phyloP scores from a whole-genome alignment of 1,140 invertebrate genomes.

The Lordiphosa stackelbergi region DNA sequence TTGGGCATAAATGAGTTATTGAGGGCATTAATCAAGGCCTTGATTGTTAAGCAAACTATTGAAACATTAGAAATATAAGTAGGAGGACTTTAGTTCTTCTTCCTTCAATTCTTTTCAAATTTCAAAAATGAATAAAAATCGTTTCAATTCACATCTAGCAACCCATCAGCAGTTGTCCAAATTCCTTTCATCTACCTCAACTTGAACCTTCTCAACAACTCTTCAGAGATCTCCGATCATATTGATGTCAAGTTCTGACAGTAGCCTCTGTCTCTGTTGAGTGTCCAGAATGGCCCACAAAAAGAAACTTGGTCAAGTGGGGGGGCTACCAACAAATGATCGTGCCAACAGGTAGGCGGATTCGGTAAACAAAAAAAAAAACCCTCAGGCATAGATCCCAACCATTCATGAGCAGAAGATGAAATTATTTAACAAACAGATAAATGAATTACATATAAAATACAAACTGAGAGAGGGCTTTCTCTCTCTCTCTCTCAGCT shows the following conservation, averaged over 20 bases:
- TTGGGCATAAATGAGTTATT: too few relatives aligned
- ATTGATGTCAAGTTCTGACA: slow-evolving; percentile 56
- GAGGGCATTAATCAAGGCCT: too few relatives aligned
- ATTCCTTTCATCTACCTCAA: slow-evolving; percentile 4
- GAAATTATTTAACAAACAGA: slow-evolving; percentile 58
- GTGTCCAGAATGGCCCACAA: slow-evolving; percentile 7
- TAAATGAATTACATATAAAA: slow-evolving; percentile 44
- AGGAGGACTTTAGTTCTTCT: too few relatives aligned
- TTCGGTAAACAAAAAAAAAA: slow-evolving; percentile 14
- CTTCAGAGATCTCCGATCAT: slow-evolving; percentile 17
- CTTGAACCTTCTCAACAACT: slow-evolving; percentile 34
- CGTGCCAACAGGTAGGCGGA: slow-evolving; percentile 43
- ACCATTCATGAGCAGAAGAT: slow-evolving; percentile 17
- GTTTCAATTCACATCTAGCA: background rate
- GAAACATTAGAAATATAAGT: too few relatives aligned
- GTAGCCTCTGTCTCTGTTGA: slow-evolving; percentile 25
- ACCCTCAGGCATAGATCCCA: slow-evolving; percentile 22
- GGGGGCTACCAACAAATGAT: slow-evolving; percentile 18
- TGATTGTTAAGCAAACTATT: too few relatives aligned
- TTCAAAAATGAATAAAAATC: too few relatives aligned
- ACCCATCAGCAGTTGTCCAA: background rate
- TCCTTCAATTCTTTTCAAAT: too few relatives aligned
- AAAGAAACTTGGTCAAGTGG: slow-evolving; percentile 40
- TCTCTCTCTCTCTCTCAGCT: background rate
- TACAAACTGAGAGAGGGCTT: slow-evolving; percentile 13